Conservation (phyloP, 2,797 vertebrate species). For the Petrocephalus schoutedeni region DNA sequence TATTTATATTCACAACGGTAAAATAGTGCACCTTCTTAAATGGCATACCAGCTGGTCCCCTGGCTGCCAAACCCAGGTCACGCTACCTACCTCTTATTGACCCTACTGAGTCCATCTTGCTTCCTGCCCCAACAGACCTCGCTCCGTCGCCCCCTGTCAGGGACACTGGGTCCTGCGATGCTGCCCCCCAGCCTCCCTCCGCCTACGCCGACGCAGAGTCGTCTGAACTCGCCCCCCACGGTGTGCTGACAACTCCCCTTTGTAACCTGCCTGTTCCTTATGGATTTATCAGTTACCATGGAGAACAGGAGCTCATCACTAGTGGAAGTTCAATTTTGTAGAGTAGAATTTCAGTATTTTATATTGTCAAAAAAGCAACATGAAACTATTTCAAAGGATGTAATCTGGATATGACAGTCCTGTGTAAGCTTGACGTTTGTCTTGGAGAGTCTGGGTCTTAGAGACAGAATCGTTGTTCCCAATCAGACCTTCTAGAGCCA, state of each 20-base stretch:
- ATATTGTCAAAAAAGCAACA: not conserved
- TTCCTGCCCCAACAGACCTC: constrained; percentile 58
- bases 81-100: not conserved
- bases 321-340: not conserved
- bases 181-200: constrained; percentile 58
- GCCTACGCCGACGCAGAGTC: constrained; percentile 65
- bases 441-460: not conserved
- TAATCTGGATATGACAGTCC: not conserved
- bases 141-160: constrained; percentile 83
- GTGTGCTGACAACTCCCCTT: constrained; percentile 50
- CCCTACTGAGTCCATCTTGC: not conserved
- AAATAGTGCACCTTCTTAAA: not conserved
- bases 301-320: not conserved
- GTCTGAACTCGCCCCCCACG: constrained; percentile 59
- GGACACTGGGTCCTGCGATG: constrained; percentile 76
- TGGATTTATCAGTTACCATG: not conserved
- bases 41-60: not conserved
- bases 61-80: not conserved
- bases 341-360: not conserved
- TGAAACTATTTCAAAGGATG: not conserved
- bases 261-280: not conserved
- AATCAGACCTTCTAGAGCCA: constrained; percentile 57
- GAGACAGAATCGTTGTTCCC: not conserved
- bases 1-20: not conserved
- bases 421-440: not conserved